Percentiles rank a stretch among this genome's conserved stretches.
Conservation (phyloP, 2,797 vertebrate species). For the Pygocentrus nattereri region DNA sequence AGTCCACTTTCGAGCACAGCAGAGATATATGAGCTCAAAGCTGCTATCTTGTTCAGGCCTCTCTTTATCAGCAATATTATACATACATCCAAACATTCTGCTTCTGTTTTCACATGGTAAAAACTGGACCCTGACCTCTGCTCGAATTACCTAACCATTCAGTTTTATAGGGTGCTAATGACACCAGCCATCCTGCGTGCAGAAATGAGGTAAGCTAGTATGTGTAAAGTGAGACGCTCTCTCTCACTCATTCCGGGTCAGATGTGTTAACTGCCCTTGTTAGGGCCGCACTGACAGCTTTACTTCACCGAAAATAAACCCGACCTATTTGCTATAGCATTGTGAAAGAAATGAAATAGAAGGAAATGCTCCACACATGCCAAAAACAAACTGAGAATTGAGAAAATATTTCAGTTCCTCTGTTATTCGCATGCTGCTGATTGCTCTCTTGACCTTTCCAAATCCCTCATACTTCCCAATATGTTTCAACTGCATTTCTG, state of each 20-base stretch:
- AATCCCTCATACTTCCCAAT: not conserved
- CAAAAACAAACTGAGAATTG: conserved; percentile 3
- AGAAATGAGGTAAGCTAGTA: not conserved
- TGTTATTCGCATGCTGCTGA: not conserved
- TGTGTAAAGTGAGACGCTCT: conserved; percentile 10
- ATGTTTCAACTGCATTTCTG: not conserved
- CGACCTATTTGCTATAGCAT: not conserved
- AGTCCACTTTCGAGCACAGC: not conserved
- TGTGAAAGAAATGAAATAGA: conserved; percentile 31
- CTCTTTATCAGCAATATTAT: conserved; percentile 16
- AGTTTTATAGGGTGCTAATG: conserved; percentile 26
- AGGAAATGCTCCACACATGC: conserved; percentile 36
- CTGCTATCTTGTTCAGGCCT: conserved; percentile 6
- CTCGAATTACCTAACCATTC: not conserved
- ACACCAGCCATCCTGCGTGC: not conserved
- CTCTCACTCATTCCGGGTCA: conserved; percentile 1
- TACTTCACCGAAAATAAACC: conserved; percentile 40
- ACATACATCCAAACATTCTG: conserved; percentile 21
- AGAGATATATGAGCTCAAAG: conserved; percentile 2
- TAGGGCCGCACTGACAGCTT: conserved; percentile 40
- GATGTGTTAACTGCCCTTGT: conserved; percentile 42
- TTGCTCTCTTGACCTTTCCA: not conserved
- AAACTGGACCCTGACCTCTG: conserved; percentile 15
- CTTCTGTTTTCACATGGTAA: conserved; percentile 24
- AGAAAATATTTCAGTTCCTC: not conserved